Conservation (phyloP, 2,113 vertebrate genomes). For the Empidonax alnorum region DNA sequence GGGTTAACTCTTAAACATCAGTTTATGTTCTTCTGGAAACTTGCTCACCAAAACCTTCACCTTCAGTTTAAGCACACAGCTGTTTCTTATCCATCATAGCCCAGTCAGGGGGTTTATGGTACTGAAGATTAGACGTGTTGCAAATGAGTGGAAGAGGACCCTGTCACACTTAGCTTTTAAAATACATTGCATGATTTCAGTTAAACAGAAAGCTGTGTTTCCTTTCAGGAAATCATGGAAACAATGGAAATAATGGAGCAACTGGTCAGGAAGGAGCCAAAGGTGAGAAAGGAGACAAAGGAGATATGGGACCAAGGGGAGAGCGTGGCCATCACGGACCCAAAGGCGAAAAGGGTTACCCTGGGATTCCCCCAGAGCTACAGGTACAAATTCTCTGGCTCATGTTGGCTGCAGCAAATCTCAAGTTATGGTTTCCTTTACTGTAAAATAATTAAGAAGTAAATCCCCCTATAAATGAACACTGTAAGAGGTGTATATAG, state of each 20-base stretch:
- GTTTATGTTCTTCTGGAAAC: neutral
- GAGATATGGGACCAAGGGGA: conserved; percentile 80
- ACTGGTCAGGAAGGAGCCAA: conserved; percentile 82
- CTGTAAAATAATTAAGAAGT: neutral
- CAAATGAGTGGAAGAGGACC: neutral
- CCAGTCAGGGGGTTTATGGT: neutral
- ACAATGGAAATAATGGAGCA: conserved; percentile 85
- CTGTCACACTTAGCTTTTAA: neutral
- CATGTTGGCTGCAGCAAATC: neutral
- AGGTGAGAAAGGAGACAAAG: conserved; percentile 85
- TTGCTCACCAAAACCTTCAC: neutral
- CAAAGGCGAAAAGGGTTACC: conserved; percentile 84
- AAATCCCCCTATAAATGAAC: neutral
- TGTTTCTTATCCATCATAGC: neutral
- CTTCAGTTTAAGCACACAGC: neutral
- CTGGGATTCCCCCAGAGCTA: conserved; percentile 81
- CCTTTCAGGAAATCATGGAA: conserved; percentile 82
- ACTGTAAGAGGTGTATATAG: neutral
- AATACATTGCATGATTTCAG: neutral
- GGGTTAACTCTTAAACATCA: neutral
- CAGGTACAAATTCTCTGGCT: conserved; percentile 71
- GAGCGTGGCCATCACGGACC: conserved; percentile 80
- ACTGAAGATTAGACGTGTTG: neutral
- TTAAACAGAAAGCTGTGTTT: neutral
- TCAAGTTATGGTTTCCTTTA: neutral